Conservation (phyloP, 2,888 invertebrate genomes). For the Saturnia japonica region DNA sequence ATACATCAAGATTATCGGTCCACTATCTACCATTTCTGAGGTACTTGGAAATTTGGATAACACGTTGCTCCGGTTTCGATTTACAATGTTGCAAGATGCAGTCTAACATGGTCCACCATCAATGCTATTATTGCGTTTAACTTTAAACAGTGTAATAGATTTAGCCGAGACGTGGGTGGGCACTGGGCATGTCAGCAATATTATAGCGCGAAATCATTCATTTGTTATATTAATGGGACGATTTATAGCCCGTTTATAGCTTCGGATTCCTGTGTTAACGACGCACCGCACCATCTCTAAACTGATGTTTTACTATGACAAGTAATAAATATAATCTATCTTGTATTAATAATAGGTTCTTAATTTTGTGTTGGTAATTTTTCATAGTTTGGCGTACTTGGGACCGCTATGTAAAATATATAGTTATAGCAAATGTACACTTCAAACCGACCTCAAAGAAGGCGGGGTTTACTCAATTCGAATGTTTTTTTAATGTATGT, state of each 20-base stretch:
- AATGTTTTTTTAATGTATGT: too few relatives aligned
- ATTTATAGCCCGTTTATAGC: conserved; percentile 10
- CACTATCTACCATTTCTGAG: too few relatives aligned
- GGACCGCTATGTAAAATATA: too few relatives aligned
- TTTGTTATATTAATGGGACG: conserved; percentile 13
- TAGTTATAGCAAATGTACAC: too few relatives aligned
- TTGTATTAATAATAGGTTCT: neutral
- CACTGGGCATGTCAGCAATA: neutral
- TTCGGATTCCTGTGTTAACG: conserved; percentile 1
- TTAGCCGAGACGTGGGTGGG: neutral
- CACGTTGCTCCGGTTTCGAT: too few relatives aligned
- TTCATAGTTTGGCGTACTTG: too few relatives aligned
- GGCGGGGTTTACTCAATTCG: too few relatives aligned
- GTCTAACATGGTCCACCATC: neutral
- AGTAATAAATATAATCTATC: neutral
- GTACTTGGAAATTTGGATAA: too few relatives aligned
- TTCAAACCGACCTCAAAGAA: too few relatives aligned
- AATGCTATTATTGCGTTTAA: neutral
- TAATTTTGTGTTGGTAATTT: too few relatives aligned
- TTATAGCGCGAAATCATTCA: neutral
- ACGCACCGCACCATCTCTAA: neutral
- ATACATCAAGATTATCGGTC: too few relatives aligned
- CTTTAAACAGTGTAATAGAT: neutral
- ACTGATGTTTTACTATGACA: neutral
- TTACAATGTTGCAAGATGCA: too few relatives aligned